Percentiles rank a stretch among this genome's conserved stretches.
These are phyloP conservation scores for Lingula anatina DNA, from an alignment of 2,888 invertebrate species.

Conservation along the genomic window DNA sequence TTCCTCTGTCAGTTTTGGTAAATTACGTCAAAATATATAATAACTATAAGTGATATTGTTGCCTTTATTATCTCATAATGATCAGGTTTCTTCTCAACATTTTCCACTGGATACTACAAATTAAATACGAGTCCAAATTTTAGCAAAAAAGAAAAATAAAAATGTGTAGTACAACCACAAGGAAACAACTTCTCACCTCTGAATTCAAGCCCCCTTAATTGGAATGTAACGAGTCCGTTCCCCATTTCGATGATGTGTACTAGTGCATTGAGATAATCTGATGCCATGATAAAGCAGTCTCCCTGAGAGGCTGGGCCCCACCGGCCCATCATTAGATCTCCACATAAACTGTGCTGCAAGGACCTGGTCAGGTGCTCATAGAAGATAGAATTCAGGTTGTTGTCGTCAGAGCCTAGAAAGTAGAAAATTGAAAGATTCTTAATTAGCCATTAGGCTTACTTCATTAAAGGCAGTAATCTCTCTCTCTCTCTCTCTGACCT, in stretches of 20 bases:
- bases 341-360: conserved; percentile 86
- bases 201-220: conserved; percentile 94
- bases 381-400: conserved; percentile 97
- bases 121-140: too few relatives aligned
- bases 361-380: conserved; percentile 97
- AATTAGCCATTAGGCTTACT: background rate
- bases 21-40: too few relatives aligned
- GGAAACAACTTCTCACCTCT: conserved; percentile 60
- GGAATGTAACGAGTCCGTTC: conserved; percentile 96
- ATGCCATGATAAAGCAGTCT: conserved; percentile 96
- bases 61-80: too few relatives aligned
- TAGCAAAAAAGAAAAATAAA: too few relatives aligned
- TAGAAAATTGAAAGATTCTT: too few relatives aligned
- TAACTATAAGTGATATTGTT: too few relatives aligned
- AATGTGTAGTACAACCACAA: too few relatives aligned
- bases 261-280: conserved; percentile 95
- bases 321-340: conserved; percentile 56
- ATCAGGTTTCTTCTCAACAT: too few relatives aligned
- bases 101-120: too few relatives aligned
- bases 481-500: background rate
- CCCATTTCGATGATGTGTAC: conserved; percentile 97
- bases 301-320: conserved; percentile 97
- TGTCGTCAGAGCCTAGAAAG: conserved; percentile 71
- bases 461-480: background rate
- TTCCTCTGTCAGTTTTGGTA: too few relatives aligned